Percentiles rank a stretch among this genome's conserved stretches.
Evolutionary conservation across 1,140 invertebrate genomes (phyloP).

Genomic region (Meloidogyne floridensis): DNA sequence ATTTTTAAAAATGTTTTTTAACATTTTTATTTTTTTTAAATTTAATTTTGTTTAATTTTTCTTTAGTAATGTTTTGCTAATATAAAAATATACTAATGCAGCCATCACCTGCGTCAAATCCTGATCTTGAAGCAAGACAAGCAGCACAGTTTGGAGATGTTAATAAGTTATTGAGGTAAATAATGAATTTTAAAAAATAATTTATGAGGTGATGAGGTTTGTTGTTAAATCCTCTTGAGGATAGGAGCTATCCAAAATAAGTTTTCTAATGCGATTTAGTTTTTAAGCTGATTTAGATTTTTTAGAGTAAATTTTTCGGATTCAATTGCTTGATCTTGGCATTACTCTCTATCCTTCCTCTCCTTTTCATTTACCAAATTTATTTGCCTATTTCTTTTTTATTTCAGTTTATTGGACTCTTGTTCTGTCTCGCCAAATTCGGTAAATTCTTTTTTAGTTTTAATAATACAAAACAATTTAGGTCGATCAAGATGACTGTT

Average conservation of each 20-base stretch:
- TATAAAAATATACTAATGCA: background rate
- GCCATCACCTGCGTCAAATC: background rate
- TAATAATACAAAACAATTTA: conserved; percentile 9
- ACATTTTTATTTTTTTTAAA: background rate
- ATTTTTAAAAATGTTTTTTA: background rate
- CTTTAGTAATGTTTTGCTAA: background rate
- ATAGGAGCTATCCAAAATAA: no score
- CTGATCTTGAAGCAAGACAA: conserved; percentile 68
- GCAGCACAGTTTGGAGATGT: conserved; percentile 58
- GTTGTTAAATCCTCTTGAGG: no score
- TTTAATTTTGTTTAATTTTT: background rate
- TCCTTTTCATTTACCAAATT: background rate
- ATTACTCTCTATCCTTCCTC: background rate
- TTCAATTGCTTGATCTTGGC: no score
- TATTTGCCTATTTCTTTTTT: no score
- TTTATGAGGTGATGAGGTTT: no score
- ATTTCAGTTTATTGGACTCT: conserved; percentile 41
- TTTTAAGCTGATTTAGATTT: no score
- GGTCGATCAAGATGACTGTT: conserved; percentile 69
- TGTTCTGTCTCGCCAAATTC: conserved; percentile 23
- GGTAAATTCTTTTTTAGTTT: conserved; percentile 3
- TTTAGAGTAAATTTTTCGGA: no score
- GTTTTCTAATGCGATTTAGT: no score
- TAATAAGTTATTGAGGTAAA: conserved; percentile 21
- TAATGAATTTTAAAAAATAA: background rate